Evolutionary conservation across 2,113 vertebrate species (phyloP).

Genomic region (Xiphorhynchus elegans): DNA sequence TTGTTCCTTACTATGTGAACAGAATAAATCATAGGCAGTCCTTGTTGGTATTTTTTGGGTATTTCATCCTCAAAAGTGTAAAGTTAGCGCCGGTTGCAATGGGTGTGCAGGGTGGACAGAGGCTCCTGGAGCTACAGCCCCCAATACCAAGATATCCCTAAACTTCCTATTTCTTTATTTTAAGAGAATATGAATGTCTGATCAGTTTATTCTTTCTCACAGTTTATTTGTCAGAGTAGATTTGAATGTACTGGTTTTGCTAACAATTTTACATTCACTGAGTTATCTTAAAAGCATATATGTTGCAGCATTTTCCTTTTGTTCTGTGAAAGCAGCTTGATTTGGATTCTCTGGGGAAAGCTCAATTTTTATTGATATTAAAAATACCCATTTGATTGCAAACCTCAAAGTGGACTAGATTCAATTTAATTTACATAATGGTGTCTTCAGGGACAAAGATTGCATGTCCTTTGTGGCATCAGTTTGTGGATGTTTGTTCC

Average conservation of each 20-base stretch:
- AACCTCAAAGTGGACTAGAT: slow-evolving; percentile 39
- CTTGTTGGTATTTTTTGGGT: background rate
- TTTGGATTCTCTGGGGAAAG: slow-evolving; percentile 54
- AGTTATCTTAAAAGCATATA: slow-evolving; percentile 7
- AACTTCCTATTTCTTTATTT: background rate
- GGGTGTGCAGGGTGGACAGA: background rate
- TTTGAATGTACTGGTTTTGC: background rate
- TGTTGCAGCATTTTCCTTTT: slow-evolving; percentile 34
- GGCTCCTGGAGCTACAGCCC: background rate
- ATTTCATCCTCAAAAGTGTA: background rate
- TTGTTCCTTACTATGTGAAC: background rate
- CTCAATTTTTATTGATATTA: slow-evolving; percentile 63
- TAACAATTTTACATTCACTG: slow-evolving; percentile 26
- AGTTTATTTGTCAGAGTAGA: slow-evolving; percentile 17
- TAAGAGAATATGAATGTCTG: background rate
- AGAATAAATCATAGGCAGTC: background rate
- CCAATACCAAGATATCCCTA: background rate
- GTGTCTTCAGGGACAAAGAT: slow-evolving; percentile 55
- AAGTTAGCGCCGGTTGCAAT: background rate
- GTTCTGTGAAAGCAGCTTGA: slow-evolving; percentile 38
- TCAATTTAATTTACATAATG: slow-evolving; percentile 12
- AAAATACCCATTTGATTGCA: slow-evolving; percentile 51
- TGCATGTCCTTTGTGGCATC: slow-evolving; percentile 49
- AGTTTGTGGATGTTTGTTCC: slow-evolving; percentile 55
- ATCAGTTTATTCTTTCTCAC: slow-evolving; percentile 6